Conservation (phyloP, 2,888 invertebrate genomes). For the Lasioglossum malachurum region DNA sequence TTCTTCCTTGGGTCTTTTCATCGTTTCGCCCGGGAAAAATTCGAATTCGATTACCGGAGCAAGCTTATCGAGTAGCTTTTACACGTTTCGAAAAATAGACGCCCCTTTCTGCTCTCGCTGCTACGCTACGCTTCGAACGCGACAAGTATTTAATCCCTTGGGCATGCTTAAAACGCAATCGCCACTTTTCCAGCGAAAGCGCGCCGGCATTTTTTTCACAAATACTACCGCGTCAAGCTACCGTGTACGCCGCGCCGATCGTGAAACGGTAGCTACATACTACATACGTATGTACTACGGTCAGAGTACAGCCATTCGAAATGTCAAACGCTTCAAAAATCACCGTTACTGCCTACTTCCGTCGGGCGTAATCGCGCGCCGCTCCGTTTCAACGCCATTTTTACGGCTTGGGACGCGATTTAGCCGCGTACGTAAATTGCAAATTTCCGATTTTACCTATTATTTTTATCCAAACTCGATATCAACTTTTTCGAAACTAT, state of each 20-base stretch:
- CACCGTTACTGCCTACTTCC: background rate
- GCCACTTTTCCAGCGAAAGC: background rate
- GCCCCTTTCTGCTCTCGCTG: background rate
- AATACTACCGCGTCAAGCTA: background rate
- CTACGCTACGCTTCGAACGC: background rate
- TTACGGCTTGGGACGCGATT: background rate
- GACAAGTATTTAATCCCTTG: background rate
- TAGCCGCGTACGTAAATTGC: background rate
- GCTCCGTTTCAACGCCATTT: background rate
- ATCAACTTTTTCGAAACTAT: background rate
- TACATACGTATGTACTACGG: background rate
- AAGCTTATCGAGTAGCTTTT: constrained; percentile 25
- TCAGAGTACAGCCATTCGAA: background rate
- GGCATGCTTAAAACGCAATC: background rate
- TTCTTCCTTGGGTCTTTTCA: background rate
- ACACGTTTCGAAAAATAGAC: constrained; percentile 24
- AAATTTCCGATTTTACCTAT: background rate
- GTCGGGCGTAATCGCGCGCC: background rate
- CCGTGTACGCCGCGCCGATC: background rate
- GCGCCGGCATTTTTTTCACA: background rate
- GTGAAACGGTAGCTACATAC: background rate
- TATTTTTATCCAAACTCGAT: background rate
- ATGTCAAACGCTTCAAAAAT: background rate
- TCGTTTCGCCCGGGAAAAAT: constrained; percentile 10
- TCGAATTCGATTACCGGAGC: constrained; percentile 32